A percentile compares a stretch with the other conserved stretches of the same genome.
Evolutionary conservation across 2,797 vertebrate genomes (phyloP).

Genomic region (Psittacula echo): DNA sequence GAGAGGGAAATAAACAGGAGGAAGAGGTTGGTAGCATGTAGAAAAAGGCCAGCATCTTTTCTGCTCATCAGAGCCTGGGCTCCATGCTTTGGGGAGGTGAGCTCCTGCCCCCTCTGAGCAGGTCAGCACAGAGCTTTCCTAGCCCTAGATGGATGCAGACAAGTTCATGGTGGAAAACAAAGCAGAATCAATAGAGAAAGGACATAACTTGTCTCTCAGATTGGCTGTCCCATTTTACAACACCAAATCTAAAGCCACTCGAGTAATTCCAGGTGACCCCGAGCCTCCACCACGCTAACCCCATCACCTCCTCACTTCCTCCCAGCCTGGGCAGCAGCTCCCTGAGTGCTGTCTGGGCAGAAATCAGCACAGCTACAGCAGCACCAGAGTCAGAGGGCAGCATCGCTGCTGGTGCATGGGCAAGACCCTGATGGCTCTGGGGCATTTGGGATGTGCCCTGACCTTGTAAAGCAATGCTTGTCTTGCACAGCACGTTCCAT

Average conservation of each 20-base stretch:
- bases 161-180: neutral
- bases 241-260: neutral
- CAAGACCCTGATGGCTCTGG: neutral
- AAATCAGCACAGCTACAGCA: neutral
- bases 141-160: neutral
- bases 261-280: neutral
- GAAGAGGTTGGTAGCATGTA: neutral
- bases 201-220: neutral
- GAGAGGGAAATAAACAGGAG: neutral
- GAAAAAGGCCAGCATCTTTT: neutral
- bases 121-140: neutral
- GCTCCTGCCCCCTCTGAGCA: neutral
- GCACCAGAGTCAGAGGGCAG: neutral
- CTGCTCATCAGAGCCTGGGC: neutral
- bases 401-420: accelerated
- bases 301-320: accelerated
- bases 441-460: neutral
- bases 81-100: neutral
- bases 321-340: neutral
- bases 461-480: neutral
- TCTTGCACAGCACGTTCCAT: neutral
- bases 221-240: neutral
- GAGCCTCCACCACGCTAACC: accelerated
- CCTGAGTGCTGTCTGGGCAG: neutral
- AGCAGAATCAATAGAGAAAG: neutral